These are phyloP conservation scores for Taeniopygia guttata DNA, from an alignment of 2,797 vertebrate species.

Conservation along the genomic window DNA sequence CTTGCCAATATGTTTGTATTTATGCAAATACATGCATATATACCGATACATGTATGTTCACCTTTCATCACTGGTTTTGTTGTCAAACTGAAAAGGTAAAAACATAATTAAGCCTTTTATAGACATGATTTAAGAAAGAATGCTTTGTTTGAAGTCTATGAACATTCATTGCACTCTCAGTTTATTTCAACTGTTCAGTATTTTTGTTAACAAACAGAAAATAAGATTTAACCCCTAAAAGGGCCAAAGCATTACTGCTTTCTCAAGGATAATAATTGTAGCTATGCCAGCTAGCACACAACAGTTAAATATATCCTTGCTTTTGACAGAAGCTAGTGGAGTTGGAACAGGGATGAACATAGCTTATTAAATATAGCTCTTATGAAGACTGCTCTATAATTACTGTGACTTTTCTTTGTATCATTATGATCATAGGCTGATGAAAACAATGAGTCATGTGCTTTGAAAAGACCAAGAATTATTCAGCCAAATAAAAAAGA, in stretches of 20 bases:
- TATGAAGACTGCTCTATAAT: slow-evolving; percentile 55
- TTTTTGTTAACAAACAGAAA: slow-evolving; percentile 3
- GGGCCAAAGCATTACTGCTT: background rate
- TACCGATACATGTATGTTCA: background rate
- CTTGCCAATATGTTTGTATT: background rate
- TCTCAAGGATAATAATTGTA: slow-evolving; percentile 24
- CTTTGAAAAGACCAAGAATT: slow-evolving; percentile 29
- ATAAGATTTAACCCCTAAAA: slow-evolving; percentile 13
- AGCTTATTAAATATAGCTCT: slow-evolving; percentile 63
- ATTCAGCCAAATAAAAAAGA: slow-evolving; percentile 12
- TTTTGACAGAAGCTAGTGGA: slow-evolving; percentile 50
- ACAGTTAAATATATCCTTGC: slow-evolving; percentile 58
- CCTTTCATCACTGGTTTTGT: background rate
- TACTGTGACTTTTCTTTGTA: slow-evolving; percentile 61
- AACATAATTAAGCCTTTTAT: background rate
- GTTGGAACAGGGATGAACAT: slow-evolving; percentile 51
- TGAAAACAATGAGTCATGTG: slow-evolving; percentile 42
- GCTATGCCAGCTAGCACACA: slow-evolving; percentile 19
- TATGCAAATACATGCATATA: background rate
- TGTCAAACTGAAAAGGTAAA: background rate
- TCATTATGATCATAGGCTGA: slow-evolving; percentile 49
- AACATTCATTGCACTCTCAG: background rate
- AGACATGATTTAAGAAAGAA: background rate
- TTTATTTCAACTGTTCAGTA: background rate
- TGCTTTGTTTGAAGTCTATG: background rate